Evolutionary conservation across 2,113 vertebrate genomes (phyloP), one percentile per base, ranked within the genome.

Genomic region (Rhea americana): DNA sequence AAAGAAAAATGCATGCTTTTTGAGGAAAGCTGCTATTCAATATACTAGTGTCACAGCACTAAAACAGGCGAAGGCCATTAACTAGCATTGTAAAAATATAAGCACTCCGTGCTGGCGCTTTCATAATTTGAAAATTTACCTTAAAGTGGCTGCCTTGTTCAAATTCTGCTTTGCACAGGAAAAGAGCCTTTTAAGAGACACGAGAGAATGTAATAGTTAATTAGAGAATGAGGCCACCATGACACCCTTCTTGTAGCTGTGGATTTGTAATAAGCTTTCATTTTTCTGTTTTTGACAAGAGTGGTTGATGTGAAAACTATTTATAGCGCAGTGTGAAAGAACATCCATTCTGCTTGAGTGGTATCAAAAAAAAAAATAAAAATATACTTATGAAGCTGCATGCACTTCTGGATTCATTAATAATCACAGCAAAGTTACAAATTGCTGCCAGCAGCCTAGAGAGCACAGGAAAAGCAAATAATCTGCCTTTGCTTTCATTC

Each of bases 351-450:
- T 73, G 81, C 72, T 61, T 45, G 45, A 73, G 58, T 86, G 72
- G 50, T 55, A 26, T 26, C 21, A n/a, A n/a, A n/a, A n/a, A 21
- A 58, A 53, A 24, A 73, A 95, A 96, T 96, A 96, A 96, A 97
- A 24, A 9, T 1, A 2, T 5, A 11, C 30, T 41, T 48, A 37
- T 43, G 50, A 87, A 70, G 43, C 65, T 21, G 45, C 0, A 0
- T 17, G 7, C 1, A 1, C 13, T 26, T 35, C 59, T 0, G 15
- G 37, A 5, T 17, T 53, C 11, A 1, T 24, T 3, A 25, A 11
- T 37, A 11, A 3, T 13, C 11, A 3, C 16, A 15, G 3, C 0
- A 11, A 7, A 22, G 1, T 11, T 21, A 7, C 25, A 21, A 2
- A 14, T 32, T 21, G 18, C 11, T 28, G 19, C 70, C 15, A 5